Evolutionary conservation across 2,888 invertebrate species (phyloP), one percentile per base, ranked within the genome.

Genomic region (Cantharis rufa): DNA sequence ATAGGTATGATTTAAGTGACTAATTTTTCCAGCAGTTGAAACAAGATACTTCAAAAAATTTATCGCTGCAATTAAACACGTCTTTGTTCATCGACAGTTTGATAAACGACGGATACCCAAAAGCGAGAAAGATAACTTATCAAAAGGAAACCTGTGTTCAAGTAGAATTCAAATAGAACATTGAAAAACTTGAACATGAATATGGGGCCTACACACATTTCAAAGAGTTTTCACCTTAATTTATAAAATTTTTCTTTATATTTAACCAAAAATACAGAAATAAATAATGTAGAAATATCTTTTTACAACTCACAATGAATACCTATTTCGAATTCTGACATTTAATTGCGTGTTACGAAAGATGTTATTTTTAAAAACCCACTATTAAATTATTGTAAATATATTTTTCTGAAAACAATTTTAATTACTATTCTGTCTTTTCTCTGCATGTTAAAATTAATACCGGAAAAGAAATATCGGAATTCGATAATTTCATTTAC

Each of bases 61-160:
- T 66, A 66, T 66, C 64, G 24, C 64, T 66, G 64, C 64, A 66
- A 66, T 66, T 66, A 66, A 66, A 66, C 64, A 66, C 64, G 64
- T 66, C 64, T 66, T 66, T 66, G 64, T 66, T 66, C 64, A 66
- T 66, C 64, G 64, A 66, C 64, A 66, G 64, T 24, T 66, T 66
- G 64, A 66, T 66, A 66, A 66, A 66, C 64, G 64, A 66, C 64
- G 64, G 64, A 66, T 66, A 66, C 21, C 21, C 21, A 66, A 66
- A 66, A 66, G 64, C 64, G 64, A 66, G 64, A 66, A 66, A 66
- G 64, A 66, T 66, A 66, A 66, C 64, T 66, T 66, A 66, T 66
- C 64, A 66, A 66, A 66, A 66, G 24, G 64, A 66, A 66, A 24
- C 64, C 64, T 24, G 64, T 66, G 64, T 66, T 21, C 18, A 66